Conservation (phyloP, 2,797 vertebrate genomes). For the Crax fasciolata region DNA sequence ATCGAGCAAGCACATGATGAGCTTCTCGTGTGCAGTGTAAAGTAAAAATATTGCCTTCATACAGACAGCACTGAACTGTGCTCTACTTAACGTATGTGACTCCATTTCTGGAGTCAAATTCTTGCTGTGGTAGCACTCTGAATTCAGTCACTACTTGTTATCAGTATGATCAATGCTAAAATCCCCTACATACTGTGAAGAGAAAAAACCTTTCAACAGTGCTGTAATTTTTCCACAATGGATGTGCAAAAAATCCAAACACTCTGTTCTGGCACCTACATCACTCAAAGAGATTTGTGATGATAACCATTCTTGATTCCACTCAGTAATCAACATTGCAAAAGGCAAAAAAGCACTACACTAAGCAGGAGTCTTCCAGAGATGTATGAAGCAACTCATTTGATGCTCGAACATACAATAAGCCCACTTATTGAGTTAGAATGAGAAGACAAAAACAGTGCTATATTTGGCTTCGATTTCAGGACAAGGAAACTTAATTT, state of each 20-base stretch:
- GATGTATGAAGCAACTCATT: background rate
- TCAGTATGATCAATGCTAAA: background rate
- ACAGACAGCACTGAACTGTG: background rate
- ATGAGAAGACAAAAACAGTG: background rate
- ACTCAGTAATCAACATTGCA: conserved; percentile 30
- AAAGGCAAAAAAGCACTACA: background rate
- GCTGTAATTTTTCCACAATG: background rate
- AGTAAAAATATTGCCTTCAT: background rate
- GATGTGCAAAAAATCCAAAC: background rate
- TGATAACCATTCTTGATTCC: background rate
- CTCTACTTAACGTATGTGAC: background rate
- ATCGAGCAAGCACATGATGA: background rate
- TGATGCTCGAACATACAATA: background rate
- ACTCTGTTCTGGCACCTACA: background rate
- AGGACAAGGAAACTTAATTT: background rate
- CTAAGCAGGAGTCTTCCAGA: background rate
- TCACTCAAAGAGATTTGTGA: background rate
- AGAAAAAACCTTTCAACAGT: background rate
- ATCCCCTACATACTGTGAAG: background rate
- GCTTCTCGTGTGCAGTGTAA: background rate
- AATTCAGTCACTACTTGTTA: background rate
- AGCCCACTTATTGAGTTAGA: background rate
- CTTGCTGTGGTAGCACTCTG: background rate
- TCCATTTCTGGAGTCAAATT: background rate
- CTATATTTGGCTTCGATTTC: background rate